Base-by-base conservation (phyloP, 1,140 invertebrate genomes). In the Megalopta genalis region DNA sequence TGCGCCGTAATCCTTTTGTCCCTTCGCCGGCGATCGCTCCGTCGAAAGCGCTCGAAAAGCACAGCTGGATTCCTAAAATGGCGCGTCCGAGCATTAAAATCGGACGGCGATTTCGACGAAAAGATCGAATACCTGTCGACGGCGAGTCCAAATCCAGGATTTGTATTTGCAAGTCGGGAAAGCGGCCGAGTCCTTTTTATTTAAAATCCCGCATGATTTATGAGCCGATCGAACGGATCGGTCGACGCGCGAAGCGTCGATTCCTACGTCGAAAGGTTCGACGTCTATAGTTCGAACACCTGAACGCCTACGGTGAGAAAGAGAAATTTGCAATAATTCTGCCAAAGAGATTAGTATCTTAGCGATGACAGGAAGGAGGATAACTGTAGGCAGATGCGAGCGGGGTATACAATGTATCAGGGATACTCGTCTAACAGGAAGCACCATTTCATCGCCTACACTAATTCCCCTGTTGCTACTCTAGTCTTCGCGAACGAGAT, bases 271-370 rank as follows among this genome's bases (percentile, higher is more conserved):
- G 12, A 27, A 62, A 10, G 27, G 37, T 65, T 23, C 8, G 37
- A 65, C 4, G 7, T 21, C 1, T 12, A 39, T 18, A 37, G 27
- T 32, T 39, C 32, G 63, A 65, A 42, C 63, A 65, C 37, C 39
- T 23, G 39, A 65, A 65, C 63, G 63, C 63, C 63, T 42, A 65
- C 63, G 63, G 7, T n/a, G 18, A 10, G 37, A 42, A 9, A 18
- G 10, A 23, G 66, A 21, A 68, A 52, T 27, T 68, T 68, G 16
- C 42, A 68, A 68, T 68, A 68, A 68, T 68, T 52, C 25, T 52
- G 42, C 52, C 66, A 54, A 37, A 4, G 37, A 42, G 54, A 18
- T 59, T 60, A 60, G 69, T 18, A 39, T 10, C 2, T 21, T 39
- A 4, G 4, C 2, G 18, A 23, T 18, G 54, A 39, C 7, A 42